Evolutionary conservation across 2,888 invertebrate genomes (phyloP).

Genomic region (Odontocerum albicorne): DNA sequence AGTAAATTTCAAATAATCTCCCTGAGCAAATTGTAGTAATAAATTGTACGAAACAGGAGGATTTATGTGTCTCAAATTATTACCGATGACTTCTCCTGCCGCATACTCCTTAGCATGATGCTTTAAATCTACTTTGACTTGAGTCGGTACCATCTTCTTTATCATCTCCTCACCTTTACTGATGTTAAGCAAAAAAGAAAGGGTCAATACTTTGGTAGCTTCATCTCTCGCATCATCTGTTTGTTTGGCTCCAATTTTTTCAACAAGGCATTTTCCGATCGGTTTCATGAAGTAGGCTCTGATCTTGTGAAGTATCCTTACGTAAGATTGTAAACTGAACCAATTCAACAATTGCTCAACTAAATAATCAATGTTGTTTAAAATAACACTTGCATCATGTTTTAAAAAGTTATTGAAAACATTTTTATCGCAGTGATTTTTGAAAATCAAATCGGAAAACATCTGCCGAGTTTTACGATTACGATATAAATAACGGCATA

Average conservation of each 20-base stretch:
- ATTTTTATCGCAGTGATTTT: neutral
- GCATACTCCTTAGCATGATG: constrained; percentile 11
- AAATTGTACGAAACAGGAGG: constrained; percentile 41
- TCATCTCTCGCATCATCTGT: constrained; percentile 18
- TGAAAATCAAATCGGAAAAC: constrained; percentile 22
- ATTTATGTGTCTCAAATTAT: constrained; percentile 36
- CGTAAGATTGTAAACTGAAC: constrained; percentile 38
- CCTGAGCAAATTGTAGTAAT: constrained; percentile 35
- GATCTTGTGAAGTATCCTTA: constrained; percentile 37
- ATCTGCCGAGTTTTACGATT: constrained; percentile 14
- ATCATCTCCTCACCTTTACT: constrained; percentile 36
- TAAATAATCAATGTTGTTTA: constrained; percentile 13
- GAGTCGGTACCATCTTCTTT: constrained; percentile 37
- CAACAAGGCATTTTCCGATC: constrained; percentile 36
- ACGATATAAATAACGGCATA: neutral
- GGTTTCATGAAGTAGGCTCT: constrained; percentile 23
- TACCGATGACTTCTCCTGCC: constrained; percentile 12
- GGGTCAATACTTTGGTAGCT: constrained; percentile 17
- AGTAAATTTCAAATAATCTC: constrained; percentile 38
- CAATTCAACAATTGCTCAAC: constrained; percentile 4
- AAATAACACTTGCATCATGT: constrained; percentile 14
- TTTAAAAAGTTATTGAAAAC: constrained; percentile 9
- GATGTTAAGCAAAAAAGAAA: constrained; percentile 39
- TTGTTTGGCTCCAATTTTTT: neutral
- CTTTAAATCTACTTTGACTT: constrained; percentile 34